A percentile compares a stretch with the other conserved stretches of the same genome.
Evolutionary conservation across 2,797 vertebrate genomes (phyloP).

Genomic region (Hyperoplus lanceolatus): DNA sequence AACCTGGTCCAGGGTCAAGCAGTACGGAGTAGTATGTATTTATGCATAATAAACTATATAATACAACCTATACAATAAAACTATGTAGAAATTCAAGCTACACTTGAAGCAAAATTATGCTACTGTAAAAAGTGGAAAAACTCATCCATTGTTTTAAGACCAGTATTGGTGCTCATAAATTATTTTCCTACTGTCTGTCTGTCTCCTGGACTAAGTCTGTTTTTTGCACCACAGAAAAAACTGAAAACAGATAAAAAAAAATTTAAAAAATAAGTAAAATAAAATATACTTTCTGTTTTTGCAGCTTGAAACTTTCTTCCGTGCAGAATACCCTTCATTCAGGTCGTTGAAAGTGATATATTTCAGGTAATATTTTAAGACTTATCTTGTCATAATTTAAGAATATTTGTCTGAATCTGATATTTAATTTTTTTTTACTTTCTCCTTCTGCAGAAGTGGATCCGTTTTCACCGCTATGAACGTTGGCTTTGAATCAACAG

Average conservation of each 20-base stretch:
- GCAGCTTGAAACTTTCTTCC: conserved; percentile 59
- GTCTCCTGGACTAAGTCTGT: too few species aligned
- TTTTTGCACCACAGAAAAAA: too few species aligned
- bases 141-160: neutral
- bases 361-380: conserved; percentile 52
- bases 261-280: neutral
- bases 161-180: neutral
- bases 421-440: neutral
- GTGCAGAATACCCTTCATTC: conserved; percentile 25
- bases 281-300: conserved; percentile 13
- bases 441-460: conserved; percentile 41
- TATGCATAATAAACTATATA: too few species aligned
- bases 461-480: conserved; percentile 27
- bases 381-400: neutral
- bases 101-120: neutral
- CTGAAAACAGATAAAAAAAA: too few species aligned
- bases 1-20: too few species aligned
- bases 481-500: conserved; percentile 8
- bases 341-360: neutral
- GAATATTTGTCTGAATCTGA: neutral
- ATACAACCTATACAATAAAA: neutral
- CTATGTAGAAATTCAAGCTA: neutral
- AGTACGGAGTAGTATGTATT: too few species aligned
- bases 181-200: too few species aligned
- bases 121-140: neutral